Percentiles rank a stretch among this genome's conserved stretches.
Evolutionary conservation across 2,113 vertebrate genomes (phyloP).

Genomic region (Corynorhinus townsendii): DNA sequence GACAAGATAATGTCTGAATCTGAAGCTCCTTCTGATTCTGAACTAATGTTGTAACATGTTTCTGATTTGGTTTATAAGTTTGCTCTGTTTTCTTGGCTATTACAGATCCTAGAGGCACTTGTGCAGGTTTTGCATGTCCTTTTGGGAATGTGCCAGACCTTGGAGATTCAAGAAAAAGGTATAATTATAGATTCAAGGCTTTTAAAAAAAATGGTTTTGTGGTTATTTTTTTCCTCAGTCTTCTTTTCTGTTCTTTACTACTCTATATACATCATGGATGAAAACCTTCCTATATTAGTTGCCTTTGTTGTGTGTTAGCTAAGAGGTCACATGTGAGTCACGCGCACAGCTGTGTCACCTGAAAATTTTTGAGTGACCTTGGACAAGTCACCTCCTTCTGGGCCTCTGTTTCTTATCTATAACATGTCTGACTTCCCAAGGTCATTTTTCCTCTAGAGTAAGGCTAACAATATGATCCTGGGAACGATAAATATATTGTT

Average conservation of each 20-base stretch:
- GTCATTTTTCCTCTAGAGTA: not conserved
- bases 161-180: conserved; percentile 95
- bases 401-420: not conserved
- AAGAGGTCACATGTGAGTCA: not conserved
- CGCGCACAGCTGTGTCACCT: not conserved
- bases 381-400: not conserved
- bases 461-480: not conserved
- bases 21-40: not conserved
- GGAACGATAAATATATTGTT: not conserved
- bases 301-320: not conserved
- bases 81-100: conserved; percentile 25
- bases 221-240: not conserved
- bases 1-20: not conserved
- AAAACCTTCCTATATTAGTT: not conserved
- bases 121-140: conserved; percentile 91
- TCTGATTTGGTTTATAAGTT: not conserved
- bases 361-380: not conserved
- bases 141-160: conserved; percentile 91
- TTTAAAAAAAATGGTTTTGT: not conserved
- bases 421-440: not conserved
- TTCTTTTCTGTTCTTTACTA: not conserved
- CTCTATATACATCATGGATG: not conserved
- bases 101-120: conserved; percentile 89
- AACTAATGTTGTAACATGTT: not conserved
- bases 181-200: conserved; percentile 20